Evolutionary conservation across 2,797 vertebrate genomes (phyloP).

Genomic region (Lagocephalus sceleratus): DNA sequence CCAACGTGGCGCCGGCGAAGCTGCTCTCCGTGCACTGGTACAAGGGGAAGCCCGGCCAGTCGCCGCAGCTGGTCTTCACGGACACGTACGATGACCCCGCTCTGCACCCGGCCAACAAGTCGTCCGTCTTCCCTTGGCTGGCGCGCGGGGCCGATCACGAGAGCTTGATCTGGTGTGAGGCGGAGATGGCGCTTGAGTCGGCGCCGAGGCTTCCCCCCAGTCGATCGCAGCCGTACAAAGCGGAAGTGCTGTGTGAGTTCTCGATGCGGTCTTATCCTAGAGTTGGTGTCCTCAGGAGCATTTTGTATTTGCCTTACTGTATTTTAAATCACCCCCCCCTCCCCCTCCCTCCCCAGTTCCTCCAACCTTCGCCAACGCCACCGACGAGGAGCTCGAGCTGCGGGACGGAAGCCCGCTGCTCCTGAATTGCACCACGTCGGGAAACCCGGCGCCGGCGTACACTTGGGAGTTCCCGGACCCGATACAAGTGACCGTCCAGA

Average conservation of each 20-base stretch:
- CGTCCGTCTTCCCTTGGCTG: accelerated
- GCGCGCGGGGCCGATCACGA: conserved; percentile 38
- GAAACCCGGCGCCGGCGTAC: conserved; percentile 59
- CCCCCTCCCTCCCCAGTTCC: conserved; percentile 39
- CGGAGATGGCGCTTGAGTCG: conserved; percentile 38
- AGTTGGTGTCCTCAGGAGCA: not conserved
- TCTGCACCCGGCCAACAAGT: accelerated
- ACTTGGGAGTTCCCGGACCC: conserved; percentile 26
- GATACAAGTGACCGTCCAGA: not conserved
- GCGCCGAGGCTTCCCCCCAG: not conserved
- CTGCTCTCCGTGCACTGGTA: conserved; percentile 49
- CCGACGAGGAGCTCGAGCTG: conserved; percentile 31
- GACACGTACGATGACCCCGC: accelerated
- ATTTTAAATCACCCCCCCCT: not conserved
- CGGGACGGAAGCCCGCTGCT: not conserved
- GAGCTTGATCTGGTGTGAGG: conserved; percentile 53
- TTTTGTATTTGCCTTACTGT: conserved; percentile 3
- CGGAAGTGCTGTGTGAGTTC: conserved; percentile 61
- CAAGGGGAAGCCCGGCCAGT: conserved; percentile 43
- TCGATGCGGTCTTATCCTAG: not conserved
- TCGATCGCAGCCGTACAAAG: not conserved
- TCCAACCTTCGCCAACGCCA: conserved; percentile 30
- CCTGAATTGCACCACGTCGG: conserved; percentile 57
- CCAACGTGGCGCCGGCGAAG: conserved; percentile 49
- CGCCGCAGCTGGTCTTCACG: accelerated